Conservation (phyloP, 1,140 invertebrate species). For the Bursaphelenchus mucronatus region DNA sequence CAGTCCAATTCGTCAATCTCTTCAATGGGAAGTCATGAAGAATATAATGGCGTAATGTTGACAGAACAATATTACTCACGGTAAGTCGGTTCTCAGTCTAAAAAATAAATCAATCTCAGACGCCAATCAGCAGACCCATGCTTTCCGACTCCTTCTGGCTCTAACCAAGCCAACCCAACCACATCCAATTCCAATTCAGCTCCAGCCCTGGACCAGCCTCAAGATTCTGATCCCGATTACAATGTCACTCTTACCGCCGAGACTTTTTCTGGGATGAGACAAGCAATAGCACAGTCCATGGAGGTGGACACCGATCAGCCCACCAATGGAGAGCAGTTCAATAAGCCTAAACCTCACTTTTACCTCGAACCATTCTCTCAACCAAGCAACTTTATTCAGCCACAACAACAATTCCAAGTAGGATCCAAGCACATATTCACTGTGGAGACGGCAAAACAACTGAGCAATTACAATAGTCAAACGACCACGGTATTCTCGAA, state of each 20-base stretch:
- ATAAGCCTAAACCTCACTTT: constrained; percentile 4
- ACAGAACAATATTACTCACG: constrained; percentile 10
- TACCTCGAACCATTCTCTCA: constrained; percentile 20
- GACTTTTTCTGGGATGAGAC: constrained; percentile 50
- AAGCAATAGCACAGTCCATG: constrained; percentile 47
- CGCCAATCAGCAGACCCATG: constrained; percentile 32
- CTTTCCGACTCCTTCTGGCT: constrained; percentile 25
- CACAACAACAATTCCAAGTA: constrained; percentile 1
- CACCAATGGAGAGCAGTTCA: constrained; percentile 1
- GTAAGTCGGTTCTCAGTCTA: constrained; percentile 6
- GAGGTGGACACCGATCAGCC: constrained; percentile 28
- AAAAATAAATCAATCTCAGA: constrained; percentile 2
- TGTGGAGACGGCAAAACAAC: constrained; percentile 26
- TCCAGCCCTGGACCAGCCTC: constrained; percentile 23
- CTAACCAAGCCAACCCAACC: constrained; percentile 1
- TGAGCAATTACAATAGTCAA: constrained; percentile 2
- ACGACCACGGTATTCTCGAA: constrained; percentile 1
- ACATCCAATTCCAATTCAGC: constrained; percentile 24
- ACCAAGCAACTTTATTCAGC: neutral
- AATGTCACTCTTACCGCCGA: constrained; percentile 57
- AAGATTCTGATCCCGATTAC: constrained; percentile 52
- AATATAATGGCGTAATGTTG: constrained; percentile 7
- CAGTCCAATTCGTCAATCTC: constrained; percentile 44
- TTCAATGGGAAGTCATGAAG: constrained; percentile 35
- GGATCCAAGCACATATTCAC: constrained; percentile 25